These are phyloP conservation scores for Pantherophis alleghaniensis DNA, from an alignment of 2,797 vertebrate species.

Conservation along the genomic window DNA sequence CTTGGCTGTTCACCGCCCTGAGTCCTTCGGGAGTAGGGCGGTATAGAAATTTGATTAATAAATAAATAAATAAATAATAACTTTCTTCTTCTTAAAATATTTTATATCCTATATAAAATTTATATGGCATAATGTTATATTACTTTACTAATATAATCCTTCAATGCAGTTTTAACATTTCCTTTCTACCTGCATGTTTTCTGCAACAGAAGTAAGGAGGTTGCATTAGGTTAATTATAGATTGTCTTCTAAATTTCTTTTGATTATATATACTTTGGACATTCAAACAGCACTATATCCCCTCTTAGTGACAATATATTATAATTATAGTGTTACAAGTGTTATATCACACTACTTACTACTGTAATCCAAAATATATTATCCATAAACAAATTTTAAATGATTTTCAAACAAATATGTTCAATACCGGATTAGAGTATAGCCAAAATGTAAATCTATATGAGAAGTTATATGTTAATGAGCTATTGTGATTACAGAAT, in stretches of 20 bases:
- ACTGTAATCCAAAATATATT: background rate
- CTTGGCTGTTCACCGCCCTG: no score
- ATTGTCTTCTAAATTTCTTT: background rate
- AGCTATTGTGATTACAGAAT: background rate
- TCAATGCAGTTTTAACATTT: background rate
- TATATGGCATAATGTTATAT: background rate
- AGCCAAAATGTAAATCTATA: background rate
- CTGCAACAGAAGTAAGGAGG: background rate
- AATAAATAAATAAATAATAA: no score
- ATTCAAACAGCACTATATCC: background rate
- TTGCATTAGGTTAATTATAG: background rate
- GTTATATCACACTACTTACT: background rate
- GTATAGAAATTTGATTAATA: no score
- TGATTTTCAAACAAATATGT: background rate
- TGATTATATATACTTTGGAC: background rate
- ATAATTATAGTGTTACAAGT: background rate
- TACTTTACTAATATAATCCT: background rate
- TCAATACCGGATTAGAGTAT: background rate
- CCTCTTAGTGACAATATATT: background rate
- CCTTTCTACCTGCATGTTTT: background rate
- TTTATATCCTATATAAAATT: background rate
- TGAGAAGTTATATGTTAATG: background rate
- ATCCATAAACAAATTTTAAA: background rate
- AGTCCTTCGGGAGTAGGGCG: no score
- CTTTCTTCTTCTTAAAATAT: background rate